Percentiles rank a stretch among this genome's conserved stretches.
phyloP scores from a whole-genome alignment of 1,140 invertebrate genomes.

The Hermetia illucens region DNA sequence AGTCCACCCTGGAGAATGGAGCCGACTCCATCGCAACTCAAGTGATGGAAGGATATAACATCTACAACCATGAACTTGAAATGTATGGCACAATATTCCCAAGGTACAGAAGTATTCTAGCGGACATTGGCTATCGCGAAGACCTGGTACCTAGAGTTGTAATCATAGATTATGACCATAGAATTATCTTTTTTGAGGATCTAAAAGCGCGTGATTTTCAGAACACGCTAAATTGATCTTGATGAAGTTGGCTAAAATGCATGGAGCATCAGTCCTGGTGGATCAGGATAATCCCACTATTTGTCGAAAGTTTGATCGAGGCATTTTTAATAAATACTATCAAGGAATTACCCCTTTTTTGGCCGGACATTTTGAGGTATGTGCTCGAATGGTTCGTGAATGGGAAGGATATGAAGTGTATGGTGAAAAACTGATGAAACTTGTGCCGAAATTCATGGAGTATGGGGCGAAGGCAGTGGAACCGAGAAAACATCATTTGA shows the following conservation, averaged over 20 bases:
- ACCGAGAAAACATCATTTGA: conserved; percentile 32
- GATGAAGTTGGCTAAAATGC: conserved; percentile 39
- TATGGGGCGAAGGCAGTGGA: conserved; percentile 21
- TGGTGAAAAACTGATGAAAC: conserved; percentile 15
- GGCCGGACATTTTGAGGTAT: conserved; percentile 15
- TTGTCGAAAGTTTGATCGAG: conserved; percentile 21
- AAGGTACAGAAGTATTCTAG: conserved; percentile 16
- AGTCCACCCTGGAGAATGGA: too few species aligned
- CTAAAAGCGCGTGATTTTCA: conserved; percentile 15
- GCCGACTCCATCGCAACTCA: too few species aligned
- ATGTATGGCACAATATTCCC: conserved; percentile 26
- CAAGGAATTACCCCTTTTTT: conserved; percentile 18
- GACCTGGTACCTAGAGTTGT: conserved; percentile 23
- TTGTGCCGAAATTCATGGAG: conserved; percentile 20
- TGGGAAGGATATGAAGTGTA: conserved; percentile 16
- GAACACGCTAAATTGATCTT: conserved; percentile 35
- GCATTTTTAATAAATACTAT: conserved; percentile 24
- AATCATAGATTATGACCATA: conserved; percentile 16
- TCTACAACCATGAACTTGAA: conserved; percentile 25
- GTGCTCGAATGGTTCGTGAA: conserved; percentile 12
- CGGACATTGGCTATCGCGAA: conserved; percentile 17
- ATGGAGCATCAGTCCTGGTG: conserved; percentile 34
- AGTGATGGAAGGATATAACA: too few species aligned
- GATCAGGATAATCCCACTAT: conserved; percentile 18
- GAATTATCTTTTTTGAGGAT: conserved; percentile 24